Percentiles rank a stretch among this genome's conserved stretches.
Conservation (phyloP, 2,888 invertebrate species). For the Galerucella calmariensis region DNA sequence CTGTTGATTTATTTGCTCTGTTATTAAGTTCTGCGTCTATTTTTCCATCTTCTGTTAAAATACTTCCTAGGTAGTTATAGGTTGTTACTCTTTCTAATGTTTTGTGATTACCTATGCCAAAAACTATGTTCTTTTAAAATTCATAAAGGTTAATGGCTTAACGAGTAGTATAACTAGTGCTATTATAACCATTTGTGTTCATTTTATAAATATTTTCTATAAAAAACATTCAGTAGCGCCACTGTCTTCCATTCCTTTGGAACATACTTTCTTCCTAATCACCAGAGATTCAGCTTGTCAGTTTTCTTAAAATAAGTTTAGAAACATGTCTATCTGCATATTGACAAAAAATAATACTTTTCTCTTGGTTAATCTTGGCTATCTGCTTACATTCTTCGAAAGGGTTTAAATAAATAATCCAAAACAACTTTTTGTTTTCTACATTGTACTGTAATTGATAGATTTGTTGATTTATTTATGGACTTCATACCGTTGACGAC, state of each 20-base stretch:
- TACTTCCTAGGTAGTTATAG: too few species aligned
- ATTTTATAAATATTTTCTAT: background rate
- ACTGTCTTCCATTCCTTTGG: slow-evolving; percentile 37
- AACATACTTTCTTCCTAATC: slow-evolving; percentile 47
- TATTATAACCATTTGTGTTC: background rate
- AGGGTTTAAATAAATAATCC: slow-evolving; percentile 32
- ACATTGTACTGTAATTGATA: background rate
- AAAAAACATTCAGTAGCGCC: slow-evolving; percentile 12
- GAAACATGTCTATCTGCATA: slow-evolving; percentile 52
- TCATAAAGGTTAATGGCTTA: too few species aligned
- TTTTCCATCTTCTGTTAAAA: too few species aligned
- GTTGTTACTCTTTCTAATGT: too few species aligned
- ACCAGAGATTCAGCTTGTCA: slow-evolving; percentile 51
- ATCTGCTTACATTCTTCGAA: slow-evolving; percentile 36
- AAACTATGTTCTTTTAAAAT: too few species aligned
- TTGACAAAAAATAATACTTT: slow-evolving; percentile 44
- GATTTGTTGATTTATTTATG: too few species aligned
- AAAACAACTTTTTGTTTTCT: background rate
- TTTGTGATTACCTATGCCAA: too few species aligned
- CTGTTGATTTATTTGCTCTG: too few species aligned
- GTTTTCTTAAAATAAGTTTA: slow-evolving; percentile 53
- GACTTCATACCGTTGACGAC: too few species aligned
- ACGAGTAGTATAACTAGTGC: too few species aligned
- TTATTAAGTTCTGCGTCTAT: too few species aligned
- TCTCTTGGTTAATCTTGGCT: slow-evolving; percentile 40